These are phyloP conservation scores for Antitype chi DNA, from an alignment of 2,888 invertebrate species.

Conservation along the genomic window DNA sequence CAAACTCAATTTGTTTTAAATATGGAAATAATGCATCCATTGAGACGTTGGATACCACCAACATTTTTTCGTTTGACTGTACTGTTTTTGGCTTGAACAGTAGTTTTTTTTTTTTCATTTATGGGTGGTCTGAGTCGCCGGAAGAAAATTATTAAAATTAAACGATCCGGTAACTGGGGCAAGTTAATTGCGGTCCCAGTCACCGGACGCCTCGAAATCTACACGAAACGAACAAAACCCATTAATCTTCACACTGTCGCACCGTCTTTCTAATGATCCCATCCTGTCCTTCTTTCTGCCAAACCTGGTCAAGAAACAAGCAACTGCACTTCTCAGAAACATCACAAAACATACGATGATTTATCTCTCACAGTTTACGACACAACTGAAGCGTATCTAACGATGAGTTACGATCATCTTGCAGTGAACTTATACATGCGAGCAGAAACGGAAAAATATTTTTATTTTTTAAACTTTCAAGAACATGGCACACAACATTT, in stretches of 20 bases:
- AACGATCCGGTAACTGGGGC: too few species aligned
- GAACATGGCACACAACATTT: constrained; percentile 35
- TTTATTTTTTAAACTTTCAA: constrained; percentile 44
- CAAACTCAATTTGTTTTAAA: neutral
- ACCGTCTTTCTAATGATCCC: constrained; percentile 19
- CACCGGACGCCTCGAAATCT: too few species aligned
- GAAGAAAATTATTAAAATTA: too few species aligned
- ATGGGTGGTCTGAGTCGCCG: too few species aligned
- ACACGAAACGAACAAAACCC: neutral
- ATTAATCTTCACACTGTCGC: constrained; percentile 29
- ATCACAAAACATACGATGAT: constrained; percentile 60
- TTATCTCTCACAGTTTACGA: constrained; percentile 70
- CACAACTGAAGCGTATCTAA: constrained; percentile 69
- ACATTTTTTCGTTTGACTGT: too few species aligned
- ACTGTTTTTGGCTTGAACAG: too few species aligned
- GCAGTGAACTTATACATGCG: constrained; percentile 41
- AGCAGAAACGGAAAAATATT: constrained; percentile 48
- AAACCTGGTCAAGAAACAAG: constrained; percentile 42
- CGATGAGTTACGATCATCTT: constrained; percentile 58
- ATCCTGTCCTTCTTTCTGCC: constrained; percentile 27
- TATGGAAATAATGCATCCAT: neutral
- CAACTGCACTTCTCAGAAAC: constrained; percentile 60
- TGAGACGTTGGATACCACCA: neutral
- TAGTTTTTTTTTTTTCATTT: too few species aligned
- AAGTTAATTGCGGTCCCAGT: too few species aligned